These are phyloP conservation scores for Onychomys leucogaster DNA, from an alignment of 2,797 vertebrate genomes.

Conservation along the genomic window DNA sequence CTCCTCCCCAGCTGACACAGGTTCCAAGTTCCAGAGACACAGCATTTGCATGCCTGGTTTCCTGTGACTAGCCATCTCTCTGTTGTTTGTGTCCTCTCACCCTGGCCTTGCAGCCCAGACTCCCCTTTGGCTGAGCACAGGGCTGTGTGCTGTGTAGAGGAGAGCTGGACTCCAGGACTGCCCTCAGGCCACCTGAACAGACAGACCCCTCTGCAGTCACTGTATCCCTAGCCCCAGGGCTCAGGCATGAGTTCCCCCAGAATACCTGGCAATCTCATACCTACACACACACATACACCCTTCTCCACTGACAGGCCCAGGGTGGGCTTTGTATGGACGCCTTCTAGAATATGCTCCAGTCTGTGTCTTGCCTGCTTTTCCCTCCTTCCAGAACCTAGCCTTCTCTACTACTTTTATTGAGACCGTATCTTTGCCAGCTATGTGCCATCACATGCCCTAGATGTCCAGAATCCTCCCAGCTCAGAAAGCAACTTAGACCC, in stretches of 20 bases:
- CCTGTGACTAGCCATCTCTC: too few relatives aligned
- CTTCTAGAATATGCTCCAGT: background rate
- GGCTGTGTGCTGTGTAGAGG: rapidly evolving
- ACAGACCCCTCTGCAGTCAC: background rate
- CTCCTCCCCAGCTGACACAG: background rate
- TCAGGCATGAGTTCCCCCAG: background rate
- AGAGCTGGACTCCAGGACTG: background rate
- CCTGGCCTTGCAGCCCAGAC: background rate
- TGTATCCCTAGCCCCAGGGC: too few relatives aligned
- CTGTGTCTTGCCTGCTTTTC: background rate
- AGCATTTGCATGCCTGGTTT: rapidly evolving
- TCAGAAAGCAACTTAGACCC: background rate
- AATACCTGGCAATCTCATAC: too few relatives aligned
- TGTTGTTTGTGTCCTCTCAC: background rate
- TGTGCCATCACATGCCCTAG: background rate
- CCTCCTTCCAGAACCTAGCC: rapidly evolving
- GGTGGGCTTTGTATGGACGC: too few relatives aligned
- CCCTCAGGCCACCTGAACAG: background rate
- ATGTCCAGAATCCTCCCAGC: background rate
- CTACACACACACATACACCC: background rate
- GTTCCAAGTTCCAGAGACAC: background rate
- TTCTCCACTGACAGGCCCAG: background rate
- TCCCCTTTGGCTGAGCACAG: background rate
- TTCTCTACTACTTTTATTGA: background rate
- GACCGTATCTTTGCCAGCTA: background rate